These are phyloP conservation scores for Parotocinclus haroldoi DNA, from an alignment of 2,797 vertebrate species.

Conservation along the genomic window DNA sequence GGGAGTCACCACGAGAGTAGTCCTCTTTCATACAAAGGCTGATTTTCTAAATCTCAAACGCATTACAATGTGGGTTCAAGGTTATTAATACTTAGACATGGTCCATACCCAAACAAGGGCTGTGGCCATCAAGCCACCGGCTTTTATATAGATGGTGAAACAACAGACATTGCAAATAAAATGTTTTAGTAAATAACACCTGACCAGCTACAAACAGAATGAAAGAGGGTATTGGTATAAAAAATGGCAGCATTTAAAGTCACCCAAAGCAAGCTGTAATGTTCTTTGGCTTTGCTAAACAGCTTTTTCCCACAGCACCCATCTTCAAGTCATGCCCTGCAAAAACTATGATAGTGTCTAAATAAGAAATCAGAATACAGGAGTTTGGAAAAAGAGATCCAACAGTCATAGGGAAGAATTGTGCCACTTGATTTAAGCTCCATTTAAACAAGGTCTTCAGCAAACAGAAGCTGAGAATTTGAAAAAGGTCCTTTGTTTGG, in stretches of 20 bases:
- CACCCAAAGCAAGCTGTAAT: neutral
- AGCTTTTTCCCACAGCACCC: neutral
- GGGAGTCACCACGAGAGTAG: neutral
- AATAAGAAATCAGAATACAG: neutral
- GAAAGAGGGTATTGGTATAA: conserved; percentile 6
- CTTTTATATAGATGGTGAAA: neutral
- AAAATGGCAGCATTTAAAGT: neutral
- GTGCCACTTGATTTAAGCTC: neutral
- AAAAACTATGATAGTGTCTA: conserved; percentile 5
- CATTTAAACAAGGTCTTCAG: conserved; percentile 2
- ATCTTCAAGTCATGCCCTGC: neutral
- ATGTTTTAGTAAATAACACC: conserved; percentile 13
- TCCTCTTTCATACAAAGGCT: neutral
- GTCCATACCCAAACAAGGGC: too few species aligned
- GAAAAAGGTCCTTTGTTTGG: conserved; percentile 4
- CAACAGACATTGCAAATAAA: neutral
- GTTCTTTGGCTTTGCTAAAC: conserved; percentile 32
- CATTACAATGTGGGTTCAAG: neutral
- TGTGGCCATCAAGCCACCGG: neutral
- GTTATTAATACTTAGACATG: too few species aligned
- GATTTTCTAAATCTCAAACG: neutral
- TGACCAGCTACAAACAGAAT: conserved; percentile 6
- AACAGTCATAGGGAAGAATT: conserved; percentile 5
- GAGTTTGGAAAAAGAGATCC: conserved; percentile 5
- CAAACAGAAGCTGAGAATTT: conserved; percentile 1